Evolutionary conservation across 2,113 vertebrate species (phyloP), one percentile per base, ranked within the genome.

Genomic region (Phaethon lepturus): DNA sequence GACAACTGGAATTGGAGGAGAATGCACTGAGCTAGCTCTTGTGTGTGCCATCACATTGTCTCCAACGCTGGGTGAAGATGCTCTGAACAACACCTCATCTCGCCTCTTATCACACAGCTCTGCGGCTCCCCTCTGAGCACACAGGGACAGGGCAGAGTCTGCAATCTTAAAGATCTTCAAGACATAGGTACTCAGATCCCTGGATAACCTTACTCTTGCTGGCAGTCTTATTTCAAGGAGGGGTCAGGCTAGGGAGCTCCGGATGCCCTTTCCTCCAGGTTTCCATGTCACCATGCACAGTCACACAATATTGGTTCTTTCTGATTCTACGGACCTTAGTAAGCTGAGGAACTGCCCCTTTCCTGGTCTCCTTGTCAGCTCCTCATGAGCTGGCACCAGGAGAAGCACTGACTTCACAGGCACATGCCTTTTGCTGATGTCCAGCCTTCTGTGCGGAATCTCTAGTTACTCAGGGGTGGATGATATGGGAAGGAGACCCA

Each of bases 281-380:
- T 50, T 60, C 44, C 6, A 3, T 8, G 31, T 31, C 19, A 24
- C 33, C 15, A 3, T 45, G 38, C 42, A 13, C 19, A 35, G 29
- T 40, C 20, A 31, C 20, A 8, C 0, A 0, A 19, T 18, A 6
- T 2, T 25, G 20, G 59, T 20, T 22, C 18, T 66, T 6, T 22
- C 40, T 17, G 60, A 42, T 64, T 47, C 69, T 45, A 5, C 3
- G 3, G 44, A 35, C 25, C 13, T 47, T 40, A 10, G 40, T 29
- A 64, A 64, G 59, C 26, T 10, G 20, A 63, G 68, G 59, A 55
- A 44, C 49, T 45, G 31, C 26, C 58, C 20, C 49, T 73, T 10
- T 24, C 47, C 47, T 31, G 31, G 7, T 52, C 11, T 45, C 13
- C 52, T 7, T 18, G 47, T 35, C 67, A 44, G 19, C 18, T 84